Conservation (phyloP, 2,888 invertebrate genomes). For the Oscheius sp. region DNA sequence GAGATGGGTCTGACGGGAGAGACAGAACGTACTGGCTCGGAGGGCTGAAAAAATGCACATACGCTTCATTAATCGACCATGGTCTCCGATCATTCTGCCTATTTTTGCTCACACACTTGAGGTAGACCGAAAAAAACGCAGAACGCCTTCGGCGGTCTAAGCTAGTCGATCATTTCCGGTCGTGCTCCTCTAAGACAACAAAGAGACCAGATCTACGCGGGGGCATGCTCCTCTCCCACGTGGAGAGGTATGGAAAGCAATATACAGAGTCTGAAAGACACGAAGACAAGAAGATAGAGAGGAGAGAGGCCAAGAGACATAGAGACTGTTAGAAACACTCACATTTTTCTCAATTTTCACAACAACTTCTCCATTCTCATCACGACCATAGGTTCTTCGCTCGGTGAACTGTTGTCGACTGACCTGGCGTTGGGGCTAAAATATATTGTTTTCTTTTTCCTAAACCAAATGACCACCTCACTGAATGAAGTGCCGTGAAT, state of each 20-base stretch:
- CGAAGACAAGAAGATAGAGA: neutral
- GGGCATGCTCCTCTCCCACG: too few species aligned
- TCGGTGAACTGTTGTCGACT: slow-evolving; percentile 69
- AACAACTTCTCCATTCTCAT: slow-evolving; percentile 70
- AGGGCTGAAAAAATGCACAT: slow-evolving; percentile 56
- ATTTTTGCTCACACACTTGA: too few species aligned
- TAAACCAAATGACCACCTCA: slow-evolving; percentile 47
- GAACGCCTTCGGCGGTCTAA: too few species aligned
- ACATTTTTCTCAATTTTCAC: slow-evolving; percentile 69
- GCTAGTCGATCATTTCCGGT: too few species aligned
- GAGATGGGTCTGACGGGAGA: slow-evolving; percentile 63
- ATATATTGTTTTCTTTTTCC: neutral
- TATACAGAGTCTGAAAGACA: too few species aligned
- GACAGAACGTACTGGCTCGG: slow-evolving; percentile 68
- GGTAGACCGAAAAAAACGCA: too few species aligned
- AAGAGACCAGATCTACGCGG: too few species aligned
- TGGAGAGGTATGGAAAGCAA: too few species aligned
- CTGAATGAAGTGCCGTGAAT: slow-evolving; percentile 64
- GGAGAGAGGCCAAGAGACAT: neutral
- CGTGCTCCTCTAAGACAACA: too few species aligned
- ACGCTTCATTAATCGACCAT: too few species aligned
- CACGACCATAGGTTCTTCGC: slow-evolving; percentile 66
- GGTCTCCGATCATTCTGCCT: neutral
- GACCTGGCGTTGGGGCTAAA: slow-evolving; percentile 66
- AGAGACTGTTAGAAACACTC: slow-evolving; percentile 32